Base-by-base conservation (phyloP, 2,113 vertebrate species). In the Astatotilapia flaviijosephi region DNA sequence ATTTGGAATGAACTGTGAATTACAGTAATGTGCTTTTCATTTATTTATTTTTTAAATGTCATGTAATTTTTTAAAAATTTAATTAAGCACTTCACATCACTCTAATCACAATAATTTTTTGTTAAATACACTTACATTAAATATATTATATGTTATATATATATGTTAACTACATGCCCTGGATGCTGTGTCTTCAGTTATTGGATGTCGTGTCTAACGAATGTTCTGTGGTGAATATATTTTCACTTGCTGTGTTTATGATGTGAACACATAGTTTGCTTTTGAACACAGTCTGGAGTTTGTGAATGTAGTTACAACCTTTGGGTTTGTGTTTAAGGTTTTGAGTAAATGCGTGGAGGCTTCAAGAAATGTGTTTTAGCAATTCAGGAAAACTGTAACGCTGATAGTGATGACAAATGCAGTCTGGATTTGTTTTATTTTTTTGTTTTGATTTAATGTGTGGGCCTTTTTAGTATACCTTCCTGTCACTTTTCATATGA, bases 261-360 rank as follows among this genome's bases (percentile, higher is more conserved):
- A 62, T 10, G 15, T 35, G 17, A 62, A 62, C 31, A 35, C 9
- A 33, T 8, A 19, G 58, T 62, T 62, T 62, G 58, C 15, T 10
- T 33, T 33, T 19, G 28, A 60, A 60, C 9, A 62, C 31, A 62
- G 17, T 65, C 33, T 65, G 10, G 12, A 40, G 2, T 23, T 42
- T 23, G 35, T 70, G 12, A 68, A 68, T 68, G 62, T 35, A 62
- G 31, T 35, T 35, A n/a, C 17, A 35, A n/a, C 1, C 10, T 12
- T 35, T 35, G 9, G 0, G 0, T 68, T 40, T 70, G n/a, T 40
- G 62, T 40, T 14, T 70, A 70, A 70, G 6, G n/a, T 1, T 42
- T 68, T 68, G 11, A 14, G 33, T 21, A 40, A 68, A 68, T 9
- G 2, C 5, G 62, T 14, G 35, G n/a, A 42, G 12, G 2, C 2